Conservation (phyloP, 2,888 invertebrate species). For the Podabrus alpinus region DNA sequence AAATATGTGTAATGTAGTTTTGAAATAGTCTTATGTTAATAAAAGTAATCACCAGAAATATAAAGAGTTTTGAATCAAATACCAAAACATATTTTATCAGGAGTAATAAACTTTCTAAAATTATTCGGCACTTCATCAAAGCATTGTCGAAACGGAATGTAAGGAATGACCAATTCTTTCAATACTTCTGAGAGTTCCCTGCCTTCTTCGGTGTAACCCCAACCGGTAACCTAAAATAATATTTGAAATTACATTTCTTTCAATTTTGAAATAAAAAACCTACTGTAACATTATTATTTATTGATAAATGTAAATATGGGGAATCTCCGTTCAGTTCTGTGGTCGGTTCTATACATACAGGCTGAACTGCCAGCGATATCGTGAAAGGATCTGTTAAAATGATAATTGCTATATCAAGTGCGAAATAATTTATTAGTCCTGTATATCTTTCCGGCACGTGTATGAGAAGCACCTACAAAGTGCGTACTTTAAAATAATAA, state of each 20-base stretch:
- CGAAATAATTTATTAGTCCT: conserved; percentile 37
- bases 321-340: conserved; percentile 36
- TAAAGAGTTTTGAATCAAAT: too few relatives aligned
- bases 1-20: too few relatives aligned
- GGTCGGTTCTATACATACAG: conserved; percentile 47
- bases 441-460: conserved; percentile 34
- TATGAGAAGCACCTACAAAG: conserved; percentile 36
- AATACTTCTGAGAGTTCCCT: background rate
- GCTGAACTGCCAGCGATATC: conserved; percentile 45
- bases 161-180: background rate
- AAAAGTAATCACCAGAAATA: too few relatives aligned
- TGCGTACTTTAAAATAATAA: background rate
- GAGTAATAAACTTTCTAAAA: background rate
- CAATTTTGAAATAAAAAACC: conserved; percentile 17
- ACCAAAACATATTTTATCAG: background rate
- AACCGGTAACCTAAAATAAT: background rate
- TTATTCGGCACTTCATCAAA: background rate
- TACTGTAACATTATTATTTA: conserved; percentile 34
- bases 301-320: conserved; percentile 14
- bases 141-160: background rate
- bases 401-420: conserved; percentile 49
- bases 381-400: conserved; percentile 41
- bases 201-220: background rate
- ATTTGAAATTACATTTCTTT: background rate
- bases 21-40: too few relatives aligned